Conservation (phyloP, 2,888 invertebrate genomes). For the Plebejus anna region DNA sequence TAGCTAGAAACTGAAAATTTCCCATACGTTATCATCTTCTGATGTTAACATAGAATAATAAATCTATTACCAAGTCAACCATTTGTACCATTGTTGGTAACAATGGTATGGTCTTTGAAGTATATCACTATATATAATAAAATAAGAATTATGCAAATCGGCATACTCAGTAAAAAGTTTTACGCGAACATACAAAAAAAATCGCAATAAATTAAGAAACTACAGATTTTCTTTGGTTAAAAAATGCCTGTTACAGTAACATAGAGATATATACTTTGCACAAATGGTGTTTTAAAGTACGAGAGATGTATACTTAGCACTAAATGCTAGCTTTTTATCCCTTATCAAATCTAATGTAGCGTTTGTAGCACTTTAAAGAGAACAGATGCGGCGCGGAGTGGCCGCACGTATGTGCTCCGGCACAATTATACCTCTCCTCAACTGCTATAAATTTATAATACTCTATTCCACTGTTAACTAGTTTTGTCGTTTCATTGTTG, state of each 20-base stretch:
- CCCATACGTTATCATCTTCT: too few relatives aligned
- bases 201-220: too few relatives aligned
- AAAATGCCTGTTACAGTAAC: neutral
- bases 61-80: too few relatives aligned
- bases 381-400: conserved; percentile 5
- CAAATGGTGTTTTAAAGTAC: neutral
- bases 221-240: too few relatives aligned
- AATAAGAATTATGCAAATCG: too few relatives aligned
- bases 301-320: neutral
- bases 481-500: conserved; percentile 4
- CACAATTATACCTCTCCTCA: conserved; percentile 11
- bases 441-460: conserved; percentile 14
- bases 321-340: neutral
- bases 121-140: too few relatives aligned
- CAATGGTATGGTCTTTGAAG: too few relatives aligned
- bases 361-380: neutral
- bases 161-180: too few relatives aligned
- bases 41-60: too few relatives aligned
- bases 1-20: too few relatives aligned
- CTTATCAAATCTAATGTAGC: conserved; percentile 11
- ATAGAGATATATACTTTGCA: neutral
- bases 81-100: too few relatives aligned
- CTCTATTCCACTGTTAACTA: conserved; percentile 9
- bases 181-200: too few relatives aligned
- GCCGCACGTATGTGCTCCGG: conserved; percentile 4